Conservation (phyloP, 2,113 vertebrate species). For the Pachyramphus minor region DNA sequence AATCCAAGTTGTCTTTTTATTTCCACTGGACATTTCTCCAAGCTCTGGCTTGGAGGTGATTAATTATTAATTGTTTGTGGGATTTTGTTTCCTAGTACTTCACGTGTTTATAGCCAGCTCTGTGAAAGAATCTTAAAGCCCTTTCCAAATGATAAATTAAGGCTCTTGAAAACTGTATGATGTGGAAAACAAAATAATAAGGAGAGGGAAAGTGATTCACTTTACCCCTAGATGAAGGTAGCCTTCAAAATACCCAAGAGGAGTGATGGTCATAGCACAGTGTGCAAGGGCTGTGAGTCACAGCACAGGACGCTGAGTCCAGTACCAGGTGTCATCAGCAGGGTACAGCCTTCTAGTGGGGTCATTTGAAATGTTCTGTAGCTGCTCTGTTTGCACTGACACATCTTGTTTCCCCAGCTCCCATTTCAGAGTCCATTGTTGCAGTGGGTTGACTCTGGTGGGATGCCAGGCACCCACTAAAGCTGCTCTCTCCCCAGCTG, state of each 20-base stretch:
- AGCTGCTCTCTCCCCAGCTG: too few relatives aligned
- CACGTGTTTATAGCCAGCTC: background rate
- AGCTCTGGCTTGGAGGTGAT: background rate
- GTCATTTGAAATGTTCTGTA: background rate
- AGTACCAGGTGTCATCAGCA: rapidly evolving
- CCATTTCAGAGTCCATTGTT: rapidly evolving
- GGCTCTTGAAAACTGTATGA: background rate
- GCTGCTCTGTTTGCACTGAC: background rate
- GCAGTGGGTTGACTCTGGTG: too few relatives aligned
- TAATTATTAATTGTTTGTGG: slow-evolving; percentile 1
- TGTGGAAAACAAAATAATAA: background rate
- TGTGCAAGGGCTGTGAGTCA: background rate
- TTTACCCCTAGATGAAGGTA: background rate
- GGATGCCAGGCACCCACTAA: too few relatives aligned
- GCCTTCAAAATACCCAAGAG: background rate
- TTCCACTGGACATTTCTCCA: background rate
- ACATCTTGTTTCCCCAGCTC: background rate
- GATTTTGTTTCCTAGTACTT: slow-evolving; percentile 11
- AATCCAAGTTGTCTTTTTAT: background rate
- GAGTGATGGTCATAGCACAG: background rate
- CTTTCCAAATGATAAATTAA: slow-evolving; percentile 16
- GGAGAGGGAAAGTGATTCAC: background rate
- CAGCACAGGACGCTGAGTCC: background rate
- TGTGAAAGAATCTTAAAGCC: background rate
- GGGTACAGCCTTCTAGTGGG: too few relatives aligned